Evolutionary conservation across 2,888 invertebrate species (phyloP).

Genomic region (Cordilura impudica): DNA sequence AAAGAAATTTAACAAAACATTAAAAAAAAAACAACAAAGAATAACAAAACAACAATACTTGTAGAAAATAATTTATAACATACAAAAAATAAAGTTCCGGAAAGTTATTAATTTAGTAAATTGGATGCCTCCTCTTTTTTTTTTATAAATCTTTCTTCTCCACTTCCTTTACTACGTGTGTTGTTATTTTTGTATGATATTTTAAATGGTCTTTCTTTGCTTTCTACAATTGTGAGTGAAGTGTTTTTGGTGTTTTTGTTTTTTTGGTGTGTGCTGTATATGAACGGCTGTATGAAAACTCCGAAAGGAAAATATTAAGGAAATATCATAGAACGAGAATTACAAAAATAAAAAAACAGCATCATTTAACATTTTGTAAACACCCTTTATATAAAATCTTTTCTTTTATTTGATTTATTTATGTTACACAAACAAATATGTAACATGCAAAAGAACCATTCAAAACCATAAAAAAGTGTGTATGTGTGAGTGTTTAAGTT

Average conservation of each 20-base stretch:
- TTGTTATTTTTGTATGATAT: constrained; percentile 35
- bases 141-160: background rate
- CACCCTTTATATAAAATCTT: constrained; percentile 47
- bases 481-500: background rate
- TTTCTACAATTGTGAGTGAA: constrained; percentile 8
- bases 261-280: constrained; percentile 12
- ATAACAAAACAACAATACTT: background rate
- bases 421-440: background rate
- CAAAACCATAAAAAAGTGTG: background rate
- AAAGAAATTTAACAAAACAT: background rate
- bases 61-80: background rate
- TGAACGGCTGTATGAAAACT: constrained; percentile 1
- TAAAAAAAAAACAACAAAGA: background rate
- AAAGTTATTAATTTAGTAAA: background rate
- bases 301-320: constrained; percentile 17
- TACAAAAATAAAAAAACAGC: background rate
- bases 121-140: background rate
- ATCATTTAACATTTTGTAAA: constrained; percentile 20
- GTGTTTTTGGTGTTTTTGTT: constrained; percentile 15
- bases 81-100: background rate
- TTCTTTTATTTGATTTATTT: constrained; percentile 32
- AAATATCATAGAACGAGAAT: background rate
- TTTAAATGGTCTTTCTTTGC: constrained; percentile 28
- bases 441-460: background rate
- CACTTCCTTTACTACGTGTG: constrained; percentile 26